These are phyloP conservation scores for Eupeodes latifasciatus DNA, from an alignment of 2,888 invertebrate species.

Conservation along the genomic window DNA sequence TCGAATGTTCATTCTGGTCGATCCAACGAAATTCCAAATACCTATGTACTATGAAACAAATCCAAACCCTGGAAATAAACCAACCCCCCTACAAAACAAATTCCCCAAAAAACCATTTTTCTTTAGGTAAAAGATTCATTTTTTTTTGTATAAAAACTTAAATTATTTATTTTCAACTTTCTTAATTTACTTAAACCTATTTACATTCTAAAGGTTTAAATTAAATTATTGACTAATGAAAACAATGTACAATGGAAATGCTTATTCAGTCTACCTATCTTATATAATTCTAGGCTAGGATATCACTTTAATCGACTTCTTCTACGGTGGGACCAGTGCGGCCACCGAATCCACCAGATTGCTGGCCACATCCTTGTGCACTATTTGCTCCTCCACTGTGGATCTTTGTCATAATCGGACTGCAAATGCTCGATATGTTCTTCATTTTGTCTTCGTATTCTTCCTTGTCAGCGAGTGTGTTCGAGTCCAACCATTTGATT, in stretches of 20 bases:
- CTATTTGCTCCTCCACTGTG: slow-evolving; percentile 68
- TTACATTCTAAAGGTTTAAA: background rate
- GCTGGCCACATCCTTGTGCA: slow-evolving; percentile 83
- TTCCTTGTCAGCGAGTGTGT: slow-evolving; percentile 89
- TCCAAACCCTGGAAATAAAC: too few species aligned
- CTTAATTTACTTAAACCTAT: slow-evolving; percentile 1
- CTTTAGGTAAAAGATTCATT: too few species aligned
- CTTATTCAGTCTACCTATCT: slow-evolving; percentile 20
- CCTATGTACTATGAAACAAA: too few species aligned
- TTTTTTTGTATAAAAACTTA: too few species aligned
- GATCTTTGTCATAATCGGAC: slow-evolving; percentile 79
- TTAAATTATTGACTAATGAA: too few species aligned
- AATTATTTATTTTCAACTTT: background rate
- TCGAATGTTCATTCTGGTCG: too few species aligned
- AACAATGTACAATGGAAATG: slow-evolving; percentile 19
- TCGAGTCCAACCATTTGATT: slow-evolving; percentile 89
- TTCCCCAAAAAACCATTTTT: too few species aligned
- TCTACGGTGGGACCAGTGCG: slow-evolving; percentile 80
- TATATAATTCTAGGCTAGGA: background rate
- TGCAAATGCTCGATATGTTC: slow-evolving; percentile 80
- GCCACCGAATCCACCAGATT: slow-evolving; percentile 86
- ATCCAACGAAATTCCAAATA: too few species aligned
- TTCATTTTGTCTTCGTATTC: slow-evolving; percentile 86
- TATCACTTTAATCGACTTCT: slow-evolving; percentile 74
- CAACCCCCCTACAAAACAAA: too few species aligned